Evolutionary conservation across 2,888 invertebrate genomes (phyloP), one percentile per base, ranked within the genome.

Genomic region (Torymus aiolomorphi): DNA sequence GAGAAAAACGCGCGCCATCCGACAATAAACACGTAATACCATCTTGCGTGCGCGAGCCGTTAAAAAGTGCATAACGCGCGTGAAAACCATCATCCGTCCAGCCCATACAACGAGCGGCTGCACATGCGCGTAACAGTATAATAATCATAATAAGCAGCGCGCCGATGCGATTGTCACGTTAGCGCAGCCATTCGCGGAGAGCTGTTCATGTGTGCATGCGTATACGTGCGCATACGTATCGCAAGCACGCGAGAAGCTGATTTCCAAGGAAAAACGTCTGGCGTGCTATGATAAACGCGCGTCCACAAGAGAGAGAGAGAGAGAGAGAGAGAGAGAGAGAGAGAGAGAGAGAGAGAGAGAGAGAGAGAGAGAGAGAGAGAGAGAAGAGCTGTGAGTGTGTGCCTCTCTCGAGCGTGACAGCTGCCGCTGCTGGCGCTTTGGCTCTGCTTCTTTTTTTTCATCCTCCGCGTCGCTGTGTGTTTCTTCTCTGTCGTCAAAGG

Each of bases 261-360:
- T 85, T 85, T 81, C 79, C 72, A 73, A 80, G 80, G 80, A 83
- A 82, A 81, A 81, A 81, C 78, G 78, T 82, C 83, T 78, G 82
- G 82, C 80, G 78, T 83, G 80, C 79, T 79, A 81, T 80, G 82
- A 82, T 83, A 84, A 83, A 83, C 83, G 80, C 82, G 78, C 80
- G 78, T 82, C 82, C 66, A 54, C 3, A 14, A 31, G 59, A 61
- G 66, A 57, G 57, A 51, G 13, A 13, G 16, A 62, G 14, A 13
- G 16, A 62, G 14, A 31, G 59, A 61, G 66, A 57, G 57, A 51
- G 13, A 13, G 16, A 62, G 14, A 31, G 59, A 61, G 66, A 57
- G 57, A 51, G 13, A 13, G 16, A 62, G 14, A n/a, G n/a, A n/a
- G n/a, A n/a, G n/a, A n/a, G n/a, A 13, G 51, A 14, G 52, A 31